A percentile compares a stretch with the other conserved stretches of the same genome.
Conservation (phyloP, 2,797 vertebrate genomes). For the Smutsia temminckii region DNA sequence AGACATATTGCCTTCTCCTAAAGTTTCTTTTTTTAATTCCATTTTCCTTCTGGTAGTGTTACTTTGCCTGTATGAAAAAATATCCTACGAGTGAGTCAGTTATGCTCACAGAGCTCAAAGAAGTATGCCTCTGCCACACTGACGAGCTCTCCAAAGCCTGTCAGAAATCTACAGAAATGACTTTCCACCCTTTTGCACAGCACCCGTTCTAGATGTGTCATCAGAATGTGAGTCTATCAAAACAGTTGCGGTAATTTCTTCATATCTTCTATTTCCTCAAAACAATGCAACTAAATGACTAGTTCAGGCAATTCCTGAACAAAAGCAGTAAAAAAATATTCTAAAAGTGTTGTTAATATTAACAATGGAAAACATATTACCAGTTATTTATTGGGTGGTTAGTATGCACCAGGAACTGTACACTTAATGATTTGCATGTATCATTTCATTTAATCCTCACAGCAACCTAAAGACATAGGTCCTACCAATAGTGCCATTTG, state of each 20-base stretch:
- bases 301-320: background rate
- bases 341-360: background rate
- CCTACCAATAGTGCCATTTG: background rate
- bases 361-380: background rate
- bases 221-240: background rate
- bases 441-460: background rate
- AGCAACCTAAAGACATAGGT: background rate
- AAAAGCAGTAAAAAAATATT: background rate
- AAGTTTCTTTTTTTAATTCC: background rate
- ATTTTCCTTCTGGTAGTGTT: conserved; percentile 44
- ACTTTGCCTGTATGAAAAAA: conserved; percentile 24
- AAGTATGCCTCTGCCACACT: background rate
- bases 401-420: background rate
- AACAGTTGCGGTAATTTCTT: background rate
- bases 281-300: background rate
- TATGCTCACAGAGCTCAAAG: background rate
- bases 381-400: background rate
- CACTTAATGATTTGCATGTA: background rate
- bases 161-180: background rate
- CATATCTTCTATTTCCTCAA: background rate
- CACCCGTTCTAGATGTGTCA: background rate
- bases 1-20: conserved; percentile 42
- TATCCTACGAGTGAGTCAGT: background rate
- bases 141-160: background rate
- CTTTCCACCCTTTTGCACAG: background rate